Conservation (phyloP, 2,113 vertebrate species). For the Ursus arctos region DNA sequence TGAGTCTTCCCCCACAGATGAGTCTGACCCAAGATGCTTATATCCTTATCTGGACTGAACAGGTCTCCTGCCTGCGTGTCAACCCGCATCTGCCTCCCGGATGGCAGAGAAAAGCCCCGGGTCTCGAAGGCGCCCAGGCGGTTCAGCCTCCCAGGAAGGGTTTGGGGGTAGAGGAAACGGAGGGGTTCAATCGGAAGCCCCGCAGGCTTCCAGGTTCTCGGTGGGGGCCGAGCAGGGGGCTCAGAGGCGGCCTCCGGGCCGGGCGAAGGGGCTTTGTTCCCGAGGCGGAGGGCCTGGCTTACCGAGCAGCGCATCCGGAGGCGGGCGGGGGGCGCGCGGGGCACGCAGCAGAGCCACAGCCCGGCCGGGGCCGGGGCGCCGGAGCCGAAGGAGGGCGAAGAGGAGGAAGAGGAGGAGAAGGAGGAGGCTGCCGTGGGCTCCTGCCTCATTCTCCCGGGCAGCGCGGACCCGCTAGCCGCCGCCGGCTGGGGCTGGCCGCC, state of each 20-base stretch:
- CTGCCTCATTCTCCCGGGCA: conserved; percentile 88
- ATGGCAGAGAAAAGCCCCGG: background rate
- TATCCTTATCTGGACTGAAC: conserved; percentile 34
- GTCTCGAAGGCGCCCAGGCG: background rate
- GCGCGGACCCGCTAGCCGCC: conserved; percentile 86
- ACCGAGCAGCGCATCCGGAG: conserved; percentile 98
- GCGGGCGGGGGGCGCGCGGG: conserved; percentile 92
- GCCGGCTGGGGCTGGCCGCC: conserved; percentile 88
- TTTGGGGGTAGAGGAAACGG: background rate
- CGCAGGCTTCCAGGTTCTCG: background rate
- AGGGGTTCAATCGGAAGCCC: background rate
- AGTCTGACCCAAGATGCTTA: background rate
- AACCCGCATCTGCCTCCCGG: background rate
- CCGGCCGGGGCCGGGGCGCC: conserved; percentile 60
- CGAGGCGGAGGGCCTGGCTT: conserved; percentile 86
- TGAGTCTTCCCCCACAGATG: background rate
- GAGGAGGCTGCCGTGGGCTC: conserved; percentile 82
- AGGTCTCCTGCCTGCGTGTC: conserved; percentile 55
- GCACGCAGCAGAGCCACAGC: conserved; percentile 89
- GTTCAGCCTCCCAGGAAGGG: background rate
- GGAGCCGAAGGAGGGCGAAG: conserved; percentile 53
- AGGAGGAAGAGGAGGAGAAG: conserved; percentile 68
- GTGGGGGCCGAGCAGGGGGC: background rate
- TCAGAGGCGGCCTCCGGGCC: background rate
- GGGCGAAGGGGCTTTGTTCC: conserved; percentile 59